Conservation (phyloP, 1,140 invertebrate genomes). For the Amyelois transitella region DNA sequence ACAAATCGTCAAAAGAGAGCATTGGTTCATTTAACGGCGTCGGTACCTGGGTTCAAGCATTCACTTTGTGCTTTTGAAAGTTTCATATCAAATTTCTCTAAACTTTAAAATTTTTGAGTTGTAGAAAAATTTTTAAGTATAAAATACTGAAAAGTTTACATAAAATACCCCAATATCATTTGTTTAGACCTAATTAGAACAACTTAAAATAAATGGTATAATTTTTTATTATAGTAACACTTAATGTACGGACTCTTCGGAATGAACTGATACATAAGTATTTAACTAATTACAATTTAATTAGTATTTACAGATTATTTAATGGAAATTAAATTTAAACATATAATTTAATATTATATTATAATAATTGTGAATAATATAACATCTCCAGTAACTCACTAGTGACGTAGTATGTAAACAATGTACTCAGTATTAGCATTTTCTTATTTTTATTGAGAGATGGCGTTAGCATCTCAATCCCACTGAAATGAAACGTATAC, state of each 20-base stretch:
- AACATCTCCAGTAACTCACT: background rate
- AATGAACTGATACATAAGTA: background rate
- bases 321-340: background rate
- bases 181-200: background rate
- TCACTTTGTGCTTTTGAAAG: slow-evolving; percentile 32
- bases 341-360: background rate
- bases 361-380: background rate
- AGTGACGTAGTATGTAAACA: background rate
- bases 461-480: background rate
- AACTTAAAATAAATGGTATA: background rate
- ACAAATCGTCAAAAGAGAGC: slow-evolving; percentile 47
- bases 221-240: background rate
- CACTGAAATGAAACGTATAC: background rate
- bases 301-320: background rate
- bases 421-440: background rate
- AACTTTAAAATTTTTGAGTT: too few species aligned
- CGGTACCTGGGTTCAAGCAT: slow-evolving; percentile 50
- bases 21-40: slow-evolving; percentile 46
- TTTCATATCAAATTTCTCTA: background rate
- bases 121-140: too few species aligned
- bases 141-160: too few species aligned
- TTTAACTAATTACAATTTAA: background rate
- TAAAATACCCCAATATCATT: too few species aligned
- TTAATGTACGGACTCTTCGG: background rate
- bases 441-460: background rate